Conservation (phyloP, 2,797 vertebrate species). For the Alca torda region DNA sequence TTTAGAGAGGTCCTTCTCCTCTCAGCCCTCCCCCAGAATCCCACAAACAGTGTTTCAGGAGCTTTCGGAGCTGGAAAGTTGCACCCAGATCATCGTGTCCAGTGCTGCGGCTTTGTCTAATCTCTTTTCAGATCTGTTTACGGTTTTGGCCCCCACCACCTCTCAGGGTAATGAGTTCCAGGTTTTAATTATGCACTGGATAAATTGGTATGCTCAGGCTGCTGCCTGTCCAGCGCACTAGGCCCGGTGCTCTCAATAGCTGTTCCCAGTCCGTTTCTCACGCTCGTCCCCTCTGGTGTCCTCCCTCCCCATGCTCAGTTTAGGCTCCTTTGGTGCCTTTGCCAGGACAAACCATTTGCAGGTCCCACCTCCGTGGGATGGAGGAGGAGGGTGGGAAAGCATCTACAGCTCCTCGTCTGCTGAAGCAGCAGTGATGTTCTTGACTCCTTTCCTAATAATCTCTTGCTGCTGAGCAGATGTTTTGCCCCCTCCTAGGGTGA, state of each 20-base stretch:
- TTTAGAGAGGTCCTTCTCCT: background rate
- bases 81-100: background rate
- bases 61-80: background rate
- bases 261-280: background rate
- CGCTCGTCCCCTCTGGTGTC: rapidly evolving
- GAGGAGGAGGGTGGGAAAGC: background rate
- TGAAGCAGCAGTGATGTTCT: background rate
- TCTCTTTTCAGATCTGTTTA: background rate
- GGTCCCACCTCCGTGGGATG: background rate
- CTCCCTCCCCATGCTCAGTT: background rate
- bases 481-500: background rate
- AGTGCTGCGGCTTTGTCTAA: background rate
- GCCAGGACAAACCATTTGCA: rapidly evolving
- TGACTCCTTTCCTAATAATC: background rate
- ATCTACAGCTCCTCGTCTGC: background rate
- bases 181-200: background rate
- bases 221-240: background rate
- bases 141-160: background rate
- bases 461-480: rapidly evolving
- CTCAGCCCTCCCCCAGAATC: background rate
- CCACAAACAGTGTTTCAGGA: background rate
- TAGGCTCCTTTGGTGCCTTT: background rate
- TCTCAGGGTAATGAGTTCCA: background rate
- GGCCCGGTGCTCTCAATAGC: background rate
- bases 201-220: background rate